These are phyloP conservation scores for Carterocephalus palaemon DNA, from an alignment of 2,888 invertebrate genomes.

Conservation along the genomic window DNA sequence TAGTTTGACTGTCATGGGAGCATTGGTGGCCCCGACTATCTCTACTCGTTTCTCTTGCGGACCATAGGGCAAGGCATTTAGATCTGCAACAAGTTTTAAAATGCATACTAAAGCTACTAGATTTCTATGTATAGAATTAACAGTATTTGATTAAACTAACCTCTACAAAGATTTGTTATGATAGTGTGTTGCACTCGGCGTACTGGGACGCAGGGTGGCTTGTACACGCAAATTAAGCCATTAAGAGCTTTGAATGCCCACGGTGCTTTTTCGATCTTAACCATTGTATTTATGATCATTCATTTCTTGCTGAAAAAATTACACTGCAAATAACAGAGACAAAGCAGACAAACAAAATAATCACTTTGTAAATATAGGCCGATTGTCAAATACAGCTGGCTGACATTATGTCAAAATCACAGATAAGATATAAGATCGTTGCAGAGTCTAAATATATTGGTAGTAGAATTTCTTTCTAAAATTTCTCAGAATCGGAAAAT, in stretches of 20 bases:
- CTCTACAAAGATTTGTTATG: constrained; percentile 82
- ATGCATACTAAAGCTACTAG: not conserved
- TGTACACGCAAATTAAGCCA: constrained; percentile 88
- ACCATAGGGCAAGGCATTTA: constrained; percentile 83
- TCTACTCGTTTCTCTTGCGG: constrained; percentile 78
- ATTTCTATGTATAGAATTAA: too few relatives aligned
- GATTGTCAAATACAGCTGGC: too few relatives aligned
- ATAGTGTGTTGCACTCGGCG: constrained; percentile 78
- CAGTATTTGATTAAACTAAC: constrained; percentile 60
- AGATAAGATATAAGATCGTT: too few relatives aligned
- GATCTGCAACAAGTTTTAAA: constrained; percentile 81
- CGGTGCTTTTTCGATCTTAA: constrained; percentile 69
- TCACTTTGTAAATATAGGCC: too few relatives aligned
- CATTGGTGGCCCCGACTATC: constrained; percentile 82
- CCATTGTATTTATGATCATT: constrained; percentile 45
- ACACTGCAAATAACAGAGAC: too few relatives aligned
- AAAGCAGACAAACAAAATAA: too few relatives aligned
- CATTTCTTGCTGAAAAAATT: too few relatives aligned
- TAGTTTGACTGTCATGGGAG: constrained; percentile 76
- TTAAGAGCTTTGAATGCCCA: constrained; percentile 82
- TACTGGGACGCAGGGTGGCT: constrained; percentile 82
- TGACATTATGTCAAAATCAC: too few relatives aligned
- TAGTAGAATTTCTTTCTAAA: too few relatives aligned
- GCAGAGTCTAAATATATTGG: too few relatives aligned
- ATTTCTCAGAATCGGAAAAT: too few relatives aligned